Evolutionary conservation across 2,797 vertebrate genomes (phyloP).

Genomic region (Eidolon dupreanum): DNA sequence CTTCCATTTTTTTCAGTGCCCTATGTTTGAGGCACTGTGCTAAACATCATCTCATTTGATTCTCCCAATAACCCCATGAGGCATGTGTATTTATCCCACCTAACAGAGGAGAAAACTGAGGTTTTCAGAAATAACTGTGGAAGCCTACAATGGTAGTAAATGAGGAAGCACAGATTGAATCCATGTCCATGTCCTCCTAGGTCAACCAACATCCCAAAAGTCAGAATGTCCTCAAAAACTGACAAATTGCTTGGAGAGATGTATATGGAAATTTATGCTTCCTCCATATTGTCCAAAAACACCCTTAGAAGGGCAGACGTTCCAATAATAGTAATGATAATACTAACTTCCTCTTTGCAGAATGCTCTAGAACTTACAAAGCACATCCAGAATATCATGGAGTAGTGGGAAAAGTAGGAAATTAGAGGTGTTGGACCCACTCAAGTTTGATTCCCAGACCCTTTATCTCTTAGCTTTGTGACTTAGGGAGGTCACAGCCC

Average conservation of each 20-base stretch:
- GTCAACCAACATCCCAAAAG: not conserved
- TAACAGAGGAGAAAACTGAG: not conserved
- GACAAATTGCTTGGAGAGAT: not conserved
- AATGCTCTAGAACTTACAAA: slow-evolving; percentile 2
- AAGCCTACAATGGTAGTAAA: not conserved
- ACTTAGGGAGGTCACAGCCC: not conserved
- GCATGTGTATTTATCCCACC: not conserved
- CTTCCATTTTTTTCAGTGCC: not conserved
- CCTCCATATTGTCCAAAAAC: not conserved
- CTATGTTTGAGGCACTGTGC: not conserved
- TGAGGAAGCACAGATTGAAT: not conserved
- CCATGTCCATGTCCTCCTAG: not conserved
- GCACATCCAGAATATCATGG: not conserved
- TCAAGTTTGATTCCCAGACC: not conserved
- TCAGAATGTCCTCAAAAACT: not conserved
- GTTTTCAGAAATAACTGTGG: slow-evolving; percentile 15
- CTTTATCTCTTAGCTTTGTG: not conserved
- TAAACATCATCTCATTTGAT: slow-evolving; percentile 10
- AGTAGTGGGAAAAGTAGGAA: not conserved
- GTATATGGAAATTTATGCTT: not conserved
- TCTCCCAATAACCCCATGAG: not conserved
- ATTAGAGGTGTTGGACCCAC: not conserved
- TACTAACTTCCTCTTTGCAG: not conserved
- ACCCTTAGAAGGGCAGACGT: not conserved
- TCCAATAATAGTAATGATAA: not conserved